These are phyloP conservation scores for Lates calcarifer DNA, from an alignment of 2,113 vertebrate genomes.

Conservation along the genomic window DNA sequence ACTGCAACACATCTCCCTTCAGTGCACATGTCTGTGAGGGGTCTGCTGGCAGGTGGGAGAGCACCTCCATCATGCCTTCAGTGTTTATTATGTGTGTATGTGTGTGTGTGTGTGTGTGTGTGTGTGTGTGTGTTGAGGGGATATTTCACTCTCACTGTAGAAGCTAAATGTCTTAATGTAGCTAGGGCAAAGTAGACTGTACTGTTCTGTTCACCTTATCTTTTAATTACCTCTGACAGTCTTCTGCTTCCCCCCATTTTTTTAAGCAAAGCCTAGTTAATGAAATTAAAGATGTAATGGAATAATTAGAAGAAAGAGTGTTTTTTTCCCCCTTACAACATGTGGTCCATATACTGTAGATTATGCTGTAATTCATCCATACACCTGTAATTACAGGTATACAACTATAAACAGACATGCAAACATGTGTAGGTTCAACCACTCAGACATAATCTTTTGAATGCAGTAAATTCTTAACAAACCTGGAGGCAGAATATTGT, in stretches of 20 bases:
- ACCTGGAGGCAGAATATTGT: neutral
- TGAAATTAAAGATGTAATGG: conserved; percentile 82
- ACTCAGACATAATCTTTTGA: neutral
- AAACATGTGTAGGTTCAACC: conserved; percentile 20
- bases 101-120: neutral
- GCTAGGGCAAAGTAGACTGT: conserved; percentile 57
- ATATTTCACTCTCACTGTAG: conserved; percentile 52
- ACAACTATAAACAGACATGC: conserved; percentile 1
- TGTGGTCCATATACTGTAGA: conserved; percentile 6
- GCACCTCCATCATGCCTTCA: conserved; percentile 51
- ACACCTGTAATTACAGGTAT: conserved; percentile 14
- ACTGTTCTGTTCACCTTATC: conserved; percentile 80
- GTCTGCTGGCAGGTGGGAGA: conserved; percentile 68
- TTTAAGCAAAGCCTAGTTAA: conserved; percentile 76
- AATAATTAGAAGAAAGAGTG: conserved; percentile 73
- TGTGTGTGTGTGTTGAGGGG: conserved; percentile 32
- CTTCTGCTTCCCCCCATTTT: conserved; percentile 56
- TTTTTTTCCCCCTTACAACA: conserved; percentile 17
- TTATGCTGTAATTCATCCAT: conserved; percentile 20
- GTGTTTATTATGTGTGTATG: conserved; percentile 22
- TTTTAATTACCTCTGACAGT: conserved; percentile 86
- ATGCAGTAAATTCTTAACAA: conserved; percentile 3
- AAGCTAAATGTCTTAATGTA: conserved; percentile 75
- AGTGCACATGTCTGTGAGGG: conserved; percentile 65
- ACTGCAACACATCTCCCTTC: conserved; percentile 63